Conservation (phyloP, 2,113 vertebrate species). For the Lepisosteus osseus region DNA sequence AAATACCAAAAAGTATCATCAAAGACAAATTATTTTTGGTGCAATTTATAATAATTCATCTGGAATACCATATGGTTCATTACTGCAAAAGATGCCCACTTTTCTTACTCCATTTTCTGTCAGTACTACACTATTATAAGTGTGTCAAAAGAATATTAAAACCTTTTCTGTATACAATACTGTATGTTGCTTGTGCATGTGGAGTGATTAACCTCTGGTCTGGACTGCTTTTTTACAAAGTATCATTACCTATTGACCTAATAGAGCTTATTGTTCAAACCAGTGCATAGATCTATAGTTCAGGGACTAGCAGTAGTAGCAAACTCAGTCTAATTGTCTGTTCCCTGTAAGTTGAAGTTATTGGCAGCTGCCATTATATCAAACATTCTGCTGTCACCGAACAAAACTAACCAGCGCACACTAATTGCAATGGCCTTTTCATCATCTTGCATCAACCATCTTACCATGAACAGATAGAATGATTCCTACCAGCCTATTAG, state of each 20-base stretch:
- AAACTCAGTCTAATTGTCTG: constrained; percentile 75
- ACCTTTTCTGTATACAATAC: constrained; percentile 25
- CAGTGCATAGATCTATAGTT: constrained; percentile 73
- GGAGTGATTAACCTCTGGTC: constrained; percentile 66
- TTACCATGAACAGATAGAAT: constrained; percentile 63
- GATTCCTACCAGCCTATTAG: constrained; percentile 72
- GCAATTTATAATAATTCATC: too few relatives aligned
- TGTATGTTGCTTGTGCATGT: constrained; percentile 34
- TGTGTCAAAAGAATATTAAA: constrained; percentile 50
- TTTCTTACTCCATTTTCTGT: constrained; percentile 2
- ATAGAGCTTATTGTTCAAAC: constrained; percentile 66
- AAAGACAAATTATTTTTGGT: too few relatives aligned
- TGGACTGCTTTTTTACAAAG: constrained; percentile 44
- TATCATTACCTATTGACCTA: constrained; percentile 83
- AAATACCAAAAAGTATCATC: too few relatives aligned
- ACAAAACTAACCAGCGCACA: constrained; percentile 69
- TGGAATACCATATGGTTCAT: constrained; percentile 1
- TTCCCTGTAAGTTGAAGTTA: constrained; percentile 73
- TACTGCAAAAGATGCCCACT: constrained; percentile 5
- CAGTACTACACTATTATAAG: constrained; percentile 22
- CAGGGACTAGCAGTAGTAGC: constrained; percentile 66
- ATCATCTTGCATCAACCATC: constrained; percentile 81
- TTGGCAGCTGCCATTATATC: constrained; percentile 84
- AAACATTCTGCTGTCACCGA: constrained; percentile 62
- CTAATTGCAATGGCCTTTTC: constrained; percentile 94